Base-by-base conservation (phyloP, 2,888 invertebrate genomes). In the Pachycephus smyrnensis region DNA sequence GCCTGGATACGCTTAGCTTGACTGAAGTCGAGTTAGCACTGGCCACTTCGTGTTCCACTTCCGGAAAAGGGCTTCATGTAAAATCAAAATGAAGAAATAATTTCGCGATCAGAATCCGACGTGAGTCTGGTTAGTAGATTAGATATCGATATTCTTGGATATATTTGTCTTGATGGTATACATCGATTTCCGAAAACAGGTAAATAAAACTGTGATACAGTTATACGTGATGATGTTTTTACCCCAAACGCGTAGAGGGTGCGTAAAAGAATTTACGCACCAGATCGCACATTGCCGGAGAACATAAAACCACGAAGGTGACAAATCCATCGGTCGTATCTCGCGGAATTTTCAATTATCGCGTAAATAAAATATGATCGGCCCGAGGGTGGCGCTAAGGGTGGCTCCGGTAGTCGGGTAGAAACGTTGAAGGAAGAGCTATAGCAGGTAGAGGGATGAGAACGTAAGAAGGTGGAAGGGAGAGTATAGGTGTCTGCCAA, bases 321-420 rank as follows among this genome's bases (percentile, higher is more conserved):
- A 88, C 88, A 89, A 89, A 90, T 89, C 89, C 87, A 89, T 89
- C 84, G 88, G 85, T 87, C 86, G 86, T 88, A 87, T 86, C 83
- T 86, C 85, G 83, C 80, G 80, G 89, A 89, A 90, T 89, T 89
- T 89, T 89, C 89, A 89, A 89, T 90, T 90, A 90, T 87, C 82
- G 81, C 78, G 73, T 90, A 88, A 90, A 90, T 90, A 90, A 90
- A 87, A 88, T 86, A 90, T 86, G 80, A 82, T 77, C 73, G 76
- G 75, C 75, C 69, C 73, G 68, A 75, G 79, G 79, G 78, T 75
- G 77, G 78, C 80, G 78, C 82, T n/a, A 74, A 78, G 77, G 81
- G 82, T 80, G 77, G 69, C 73, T n/a, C 15, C 40, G 40, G 55
- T 55, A 9, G 55, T 55, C 55, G 55, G 23, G 6, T 23, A 55